Percentiles rank a stretch among this genome's conserved stretches.
Conservation (phyloP, 2,797 vertebrate genomes). For the Phataginus tetradactyla region DNA sequence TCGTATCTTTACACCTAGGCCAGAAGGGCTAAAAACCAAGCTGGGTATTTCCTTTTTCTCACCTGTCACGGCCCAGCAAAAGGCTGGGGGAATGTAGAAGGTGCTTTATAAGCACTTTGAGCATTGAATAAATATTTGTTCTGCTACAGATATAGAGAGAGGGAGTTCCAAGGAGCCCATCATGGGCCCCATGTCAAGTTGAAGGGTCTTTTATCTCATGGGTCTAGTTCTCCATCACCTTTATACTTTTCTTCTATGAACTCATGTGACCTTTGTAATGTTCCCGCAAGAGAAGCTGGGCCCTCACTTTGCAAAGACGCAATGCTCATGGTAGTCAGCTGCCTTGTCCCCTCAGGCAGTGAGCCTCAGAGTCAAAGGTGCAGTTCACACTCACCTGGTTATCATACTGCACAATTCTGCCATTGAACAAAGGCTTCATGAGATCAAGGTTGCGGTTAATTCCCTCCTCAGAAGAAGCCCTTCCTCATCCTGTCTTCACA, state of each 20-base stretch:
- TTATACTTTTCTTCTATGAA: neutral
- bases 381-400: neutral
- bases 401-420: neutral
- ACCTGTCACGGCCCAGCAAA: neutral
- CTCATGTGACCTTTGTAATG: no score
- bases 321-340: rapidly evolving
- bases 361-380: neutral
- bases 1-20: neutral
- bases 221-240: neutral
- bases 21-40: neutral
- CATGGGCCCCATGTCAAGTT: neutral
- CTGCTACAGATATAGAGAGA: neutral
- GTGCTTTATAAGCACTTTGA: neutral
- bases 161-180: neutral
- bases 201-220: neutral
- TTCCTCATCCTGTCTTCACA: neutral
- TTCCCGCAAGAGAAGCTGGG: neutral
- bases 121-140: neutral
- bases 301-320: neutral
- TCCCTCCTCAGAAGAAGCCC: neutral
- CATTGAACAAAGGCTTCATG: neutral
- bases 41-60: neutral
- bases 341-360: rapidly evolving
- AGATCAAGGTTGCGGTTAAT: neutral
- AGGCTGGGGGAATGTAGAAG: neutral